Evolutionary conservation across 2,113 vertebrate species (phyloP).

Genomic region (Porphyrio hochstetteri): DNA sequence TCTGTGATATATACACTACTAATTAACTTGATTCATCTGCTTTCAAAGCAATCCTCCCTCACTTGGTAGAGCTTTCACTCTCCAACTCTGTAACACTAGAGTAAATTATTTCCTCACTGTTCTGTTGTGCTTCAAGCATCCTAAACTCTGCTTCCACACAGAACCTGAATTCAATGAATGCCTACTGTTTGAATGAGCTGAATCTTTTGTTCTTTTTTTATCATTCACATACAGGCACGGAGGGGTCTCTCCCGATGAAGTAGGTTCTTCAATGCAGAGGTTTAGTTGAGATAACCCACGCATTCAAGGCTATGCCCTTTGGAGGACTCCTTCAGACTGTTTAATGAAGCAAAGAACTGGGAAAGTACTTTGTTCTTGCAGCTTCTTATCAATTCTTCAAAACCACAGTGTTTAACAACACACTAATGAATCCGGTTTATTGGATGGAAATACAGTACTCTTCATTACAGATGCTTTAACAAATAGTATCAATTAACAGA

Average conservation of each 20-base stretch:
- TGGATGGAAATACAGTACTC: slow-evolving; percentile 35
- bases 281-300: slow-evolving; percentile 71
- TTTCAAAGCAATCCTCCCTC: slow-evolving; percentile 14
- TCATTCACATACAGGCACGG: slow-evolving; percentile 44
- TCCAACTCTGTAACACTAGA: background rate
- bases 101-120: slow-evolving; percentile 39
- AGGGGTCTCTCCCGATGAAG: slow-evolving; percentile 34
- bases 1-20: background rate
- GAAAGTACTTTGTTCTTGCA: slow-evolving; percentile 67
- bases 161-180: slow-evolving; percentile 21
- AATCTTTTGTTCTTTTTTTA: slow-evolving; percentile 68
- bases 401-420: slow-evolving; percentile 49
- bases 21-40: slow-evolving; percentile 56
- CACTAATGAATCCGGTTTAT: background rate
- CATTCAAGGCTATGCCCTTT: slow-evolving; percentile 65
- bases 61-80: background rate
- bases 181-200: slow-evolving; percentile 31
- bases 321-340: slow-evolving; percentile 65
- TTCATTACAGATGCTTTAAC: slow-evolving; percentile 39
- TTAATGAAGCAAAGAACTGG: slow-evolving; percentile 71
- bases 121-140: slow-evolving; percentile 41
- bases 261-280: slow-evolving; percentile 34
- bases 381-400: slow-evolving; percentile 37
- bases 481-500: background rate
- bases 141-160: slow-evolving; percentile 20